Conservation (phyloP, 2,888 invertebrate species). For the Exocentrus adspersus region DNA sequence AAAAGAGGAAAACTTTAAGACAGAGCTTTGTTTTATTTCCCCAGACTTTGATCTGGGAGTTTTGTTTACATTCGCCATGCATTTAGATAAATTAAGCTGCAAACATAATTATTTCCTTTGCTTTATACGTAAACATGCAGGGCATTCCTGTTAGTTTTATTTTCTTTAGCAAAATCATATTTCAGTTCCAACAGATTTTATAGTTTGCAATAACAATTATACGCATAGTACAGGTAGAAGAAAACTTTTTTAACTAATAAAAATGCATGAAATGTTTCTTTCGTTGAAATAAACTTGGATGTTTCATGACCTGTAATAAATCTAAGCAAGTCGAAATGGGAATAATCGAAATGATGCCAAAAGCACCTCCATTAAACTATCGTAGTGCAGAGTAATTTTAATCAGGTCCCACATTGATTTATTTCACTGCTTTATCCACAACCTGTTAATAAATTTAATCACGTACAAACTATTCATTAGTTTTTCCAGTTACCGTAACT, state of each 20-base stretch:
- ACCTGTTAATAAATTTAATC: slow-evolving; percentile 3
- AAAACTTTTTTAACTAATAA: no score
- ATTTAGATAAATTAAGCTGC: slow-evolving; percentile 32
- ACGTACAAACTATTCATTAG: slow-evolving; percentile 3
- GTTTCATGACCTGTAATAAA: neutral
- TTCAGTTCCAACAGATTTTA: neutral
- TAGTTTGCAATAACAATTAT: no score
- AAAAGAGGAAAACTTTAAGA: slow-evolving; percentile 12
- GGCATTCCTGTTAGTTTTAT: slow-evolving; percentile 6
- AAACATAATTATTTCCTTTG: slow-evolving; percentile 20
- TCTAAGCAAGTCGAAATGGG: neutral
- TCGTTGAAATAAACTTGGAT: no score
- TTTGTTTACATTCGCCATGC: slow-evolving; percentile 31
- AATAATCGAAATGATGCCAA: neutral
- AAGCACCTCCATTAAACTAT: neutral
- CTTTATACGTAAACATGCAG: slow-evolving; percentile 10
- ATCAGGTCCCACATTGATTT: neutral
- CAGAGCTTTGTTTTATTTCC: slow-evolving; percentile 27
- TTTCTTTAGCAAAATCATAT: slow-evolving; percentile 19
- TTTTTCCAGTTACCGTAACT: neutral
- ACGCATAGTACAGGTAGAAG: no score
- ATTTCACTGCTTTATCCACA: slow-evolving; percentile 1
- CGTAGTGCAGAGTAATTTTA: neutral
- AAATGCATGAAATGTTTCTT: no score
- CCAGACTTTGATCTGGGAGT: slow-evolving; percentile 28